Conservation (phyloP, 2,113 vertebrate genomes). For the Podarcis raffonei region DNA sequence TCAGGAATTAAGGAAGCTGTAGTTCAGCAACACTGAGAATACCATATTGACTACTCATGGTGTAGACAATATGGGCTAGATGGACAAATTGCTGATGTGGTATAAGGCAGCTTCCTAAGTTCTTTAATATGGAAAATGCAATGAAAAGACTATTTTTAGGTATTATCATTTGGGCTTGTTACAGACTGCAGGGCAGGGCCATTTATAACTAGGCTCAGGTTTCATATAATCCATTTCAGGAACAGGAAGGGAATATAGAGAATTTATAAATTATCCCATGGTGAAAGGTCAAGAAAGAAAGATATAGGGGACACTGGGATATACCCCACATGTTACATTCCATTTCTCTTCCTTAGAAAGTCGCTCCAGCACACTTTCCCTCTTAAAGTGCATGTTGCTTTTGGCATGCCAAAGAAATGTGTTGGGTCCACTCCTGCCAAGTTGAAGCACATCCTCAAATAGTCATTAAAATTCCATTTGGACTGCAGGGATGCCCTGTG, state of each 20-base stretch:
- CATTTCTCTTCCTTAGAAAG: conserved; percentile 47
- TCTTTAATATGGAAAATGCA: too few relatives aligned
- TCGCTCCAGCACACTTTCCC: conserved; percentile 32
- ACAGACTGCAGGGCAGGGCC: too few relatives aligned
- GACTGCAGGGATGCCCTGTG: conserved; percentile 46
- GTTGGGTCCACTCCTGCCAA: conserved; percentile 22
- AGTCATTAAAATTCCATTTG: conserved; percentile 69
- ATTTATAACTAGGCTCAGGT: background rate
- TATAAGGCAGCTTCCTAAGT: too few relatives aligned
- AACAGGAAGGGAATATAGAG: background rate
- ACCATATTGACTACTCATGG: too few relatives aligned
- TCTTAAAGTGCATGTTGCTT: conserved; percentile 42
- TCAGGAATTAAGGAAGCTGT: too few relatives aligned
- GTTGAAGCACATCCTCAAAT: conserved; percentile 2
- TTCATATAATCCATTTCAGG: background rate
- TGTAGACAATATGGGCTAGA: too few relatives aligned
- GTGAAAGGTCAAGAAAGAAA: background rate
- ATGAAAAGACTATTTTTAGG: background rate
- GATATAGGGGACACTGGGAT: background rate
- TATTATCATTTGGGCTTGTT: background rate
- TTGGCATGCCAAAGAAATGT: conserved; percentile 37
- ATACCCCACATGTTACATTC: background rate
- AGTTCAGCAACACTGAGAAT: too few relatives aligned
- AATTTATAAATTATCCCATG: background rate
- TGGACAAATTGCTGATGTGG: too few relatives aligned